Evolutionary conservation across 2,888 invertebrate genomes (phyloP), one percentile per base, ranked within the genome.

Genomic region (Hoplodrina blanda): DNA sequence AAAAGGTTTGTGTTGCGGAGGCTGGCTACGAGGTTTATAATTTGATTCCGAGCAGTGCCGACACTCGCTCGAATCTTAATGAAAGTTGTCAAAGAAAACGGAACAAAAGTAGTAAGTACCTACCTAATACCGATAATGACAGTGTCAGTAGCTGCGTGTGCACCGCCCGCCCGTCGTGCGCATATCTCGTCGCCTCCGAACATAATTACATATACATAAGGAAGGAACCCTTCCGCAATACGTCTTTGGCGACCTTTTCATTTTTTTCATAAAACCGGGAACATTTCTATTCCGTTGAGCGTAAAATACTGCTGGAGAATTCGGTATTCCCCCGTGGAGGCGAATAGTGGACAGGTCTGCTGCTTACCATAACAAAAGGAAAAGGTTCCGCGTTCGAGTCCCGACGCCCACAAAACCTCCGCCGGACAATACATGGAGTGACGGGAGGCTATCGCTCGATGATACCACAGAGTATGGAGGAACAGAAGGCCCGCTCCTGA

Each of bases 311-410:
- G 62, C 71, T 56, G 37, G 54, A 69, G 61, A 75, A 70, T 74
- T 68, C 25, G 15, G 56, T 63, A 62, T 69, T 64, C 44, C 55
- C 59, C 41, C 50, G 71, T 54, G 66, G 19, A 49, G 60, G 49
- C 73, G 78, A 78, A 70, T 70, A 59, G 64, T 69, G 78, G 73
- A 73, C 73, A 81, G 71, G 78, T 71, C 79, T 83, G 66, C 82
- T 73, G 69, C 56, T 82, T 84, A 82, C 57, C 82, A 82, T 84
- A 76, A 82, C 82, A 82, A 82, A 80, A 83, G 84, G 62, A 62
- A 72, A 81, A 68, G 74, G 67, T 65, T 73, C 55, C 20, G 52
- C 50, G 63, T 44, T 77, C 77, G 61, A 62, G 59, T 62, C 61
- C 74, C 56, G 63, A 41, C 62, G 52, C 55, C 78, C 68, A 60